Base-by-base conservation (phyloP, 2,113 vertebrate species). In the Toxostoma redivivum region DNA sequence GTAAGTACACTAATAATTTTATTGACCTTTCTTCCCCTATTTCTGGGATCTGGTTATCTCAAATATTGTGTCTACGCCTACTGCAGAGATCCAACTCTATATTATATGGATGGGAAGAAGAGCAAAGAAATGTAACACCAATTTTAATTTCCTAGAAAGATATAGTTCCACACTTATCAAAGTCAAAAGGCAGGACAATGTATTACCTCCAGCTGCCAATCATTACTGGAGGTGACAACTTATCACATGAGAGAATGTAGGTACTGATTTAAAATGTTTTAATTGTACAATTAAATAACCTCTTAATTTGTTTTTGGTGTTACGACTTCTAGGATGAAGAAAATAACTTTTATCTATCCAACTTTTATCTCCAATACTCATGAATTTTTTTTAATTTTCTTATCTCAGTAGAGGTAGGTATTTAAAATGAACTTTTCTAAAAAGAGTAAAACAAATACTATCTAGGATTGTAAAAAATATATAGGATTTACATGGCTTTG, bases 401-500 rank as follows among this genome's bases (percentile, higher is more conserved):
- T 94, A 40, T 42, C 31, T 44, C 7, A 53, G 20, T 76, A 81
- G 69, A 79, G 35, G 56, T 58, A 70, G 78, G 7, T 56, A 90
- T 82, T 96, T 91, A 35, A 84, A 94, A 94, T 73, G 21, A 73
- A 33, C 13, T 76, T 65, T 67, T 44, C 50, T 25, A 83, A 64
- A 91, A 40, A 66, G 7, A 60, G 7, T 61, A 72, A 74, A 95
- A 69, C 15, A 56, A 94, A 64, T 58, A 80, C 17, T 85, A 15
- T n/a, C 33, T 47, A 77, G 10, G 53, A 61, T 10, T 91, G 48
- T 79, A 94, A 79, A 84, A 80, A 44, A 48, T 56, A 37, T 10
- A 58, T 62, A 58, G 38, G 40, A 76, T 96, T 97, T 94, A 79
- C 47, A 89, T 11, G 81, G 54, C 73, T 96, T 95, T 94, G 38